Evolutionary conservation across 53 echinoderm and acorn worm species (phyloP).

Genomic region (Mesocentrotus franciscanus): DNA sequence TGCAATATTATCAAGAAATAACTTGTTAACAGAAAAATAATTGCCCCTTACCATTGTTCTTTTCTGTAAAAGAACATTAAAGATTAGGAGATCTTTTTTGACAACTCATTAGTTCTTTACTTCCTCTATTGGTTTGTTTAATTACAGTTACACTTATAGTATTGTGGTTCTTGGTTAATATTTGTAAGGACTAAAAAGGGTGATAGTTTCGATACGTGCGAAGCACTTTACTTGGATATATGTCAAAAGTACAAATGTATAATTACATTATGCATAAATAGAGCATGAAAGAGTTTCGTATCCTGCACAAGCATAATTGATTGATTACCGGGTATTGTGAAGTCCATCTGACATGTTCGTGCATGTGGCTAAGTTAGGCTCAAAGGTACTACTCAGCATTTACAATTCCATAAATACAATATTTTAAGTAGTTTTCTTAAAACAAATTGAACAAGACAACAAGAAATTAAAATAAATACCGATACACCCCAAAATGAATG

Average conservation of each 20-base stretch:
- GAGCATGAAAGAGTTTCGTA: not conserved
- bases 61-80: too few relatives aligned
- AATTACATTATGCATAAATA: not conserved
- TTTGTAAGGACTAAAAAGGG: not conserved
- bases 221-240: not conserved
- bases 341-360: not conserved
- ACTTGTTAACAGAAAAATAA: too few relatives aligned
- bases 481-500: not conserved
- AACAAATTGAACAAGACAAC: not conserved
- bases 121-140: not conserved
- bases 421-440: too few relatives aligned
- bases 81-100: not conserved
- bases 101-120: not conserved
- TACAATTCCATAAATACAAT: not conserved
- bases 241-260: not conserved
- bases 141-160: not conserved
- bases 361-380: not conserved
- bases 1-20: too few relatives aligned
- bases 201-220: not conserved
- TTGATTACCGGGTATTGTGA: not conserved
- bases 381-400: not conserved
- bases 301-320: not conserved
- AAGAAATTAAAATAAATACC: too few relatives aligned
- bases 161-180: not conserved
- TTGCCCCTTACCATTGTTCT: too few relatives aligned